Evolutionary conservation across 2,888 invertebrate genomes (phyloP).

Genomic region (Mesopsocus fuscifrons): DNA sequence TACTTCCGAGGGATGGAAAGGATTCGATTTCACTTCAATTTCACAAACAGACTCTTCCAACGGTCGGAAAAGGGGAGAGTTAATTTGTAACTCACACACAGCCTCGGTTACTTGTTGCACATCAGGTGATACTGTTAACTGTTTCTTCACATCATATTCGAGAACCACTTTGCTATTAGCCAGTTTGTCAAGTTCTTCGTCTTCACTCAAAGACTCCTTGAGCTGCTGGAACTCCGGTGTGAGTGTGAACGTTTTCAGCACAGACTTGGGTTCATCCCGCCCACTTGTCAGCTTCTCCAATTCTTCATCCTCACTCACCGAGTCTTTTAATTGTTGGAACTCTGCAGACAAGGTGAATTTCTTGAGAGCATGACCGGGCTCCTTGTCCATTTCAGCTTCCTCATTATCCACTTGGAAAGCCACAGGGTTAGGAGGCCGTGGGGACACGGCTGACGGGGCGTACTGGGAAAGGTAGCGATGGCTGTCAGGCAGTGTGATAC

Average conservation of each 20-base stretch:
- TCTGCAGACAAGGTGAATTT: constrained; percentile 4
- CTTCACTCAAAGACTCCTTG: neutral
- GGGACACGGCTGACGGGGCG: neutral
- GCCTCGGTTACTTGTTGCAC: too few species aligned
- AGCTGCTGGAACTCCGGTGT: neutral
- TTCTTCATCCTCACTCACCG: neutral
- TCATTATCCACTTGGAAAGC: neutral
- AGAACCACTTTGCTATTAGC: neutral
- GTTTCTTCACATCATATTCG: too few species aligned
- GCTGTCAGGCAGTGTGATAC: neutral
- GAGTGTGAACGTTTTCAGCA: neutral
- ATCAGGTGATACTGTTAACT: constrained; percentile 5
- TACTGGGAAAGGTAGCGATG: neutral
- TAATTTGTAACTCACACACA: too few species aligned
- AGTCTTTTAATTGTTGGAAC: constrained; percentile 3
- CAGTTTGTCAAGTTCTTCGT: neutral
- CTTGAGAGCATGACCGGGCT: neutral
- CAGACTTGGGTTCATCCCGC: neutral
- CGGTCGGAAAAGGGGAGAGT: too few species aligned
- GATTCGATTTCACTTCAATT: neutral
- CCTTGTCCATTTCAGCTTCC: neutral
- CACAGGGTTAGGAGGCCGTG: neutral
- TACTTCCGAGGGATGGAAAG: too few species aligned
- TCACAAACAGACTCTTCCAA: too few species aligned
- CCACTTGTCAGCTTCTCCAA: neutral